These are phyloP conservation scores for Buathra laborator DNA, from an alignment of 2,888 invertebrate genomes.

Conservation along the genomic window DNA sequence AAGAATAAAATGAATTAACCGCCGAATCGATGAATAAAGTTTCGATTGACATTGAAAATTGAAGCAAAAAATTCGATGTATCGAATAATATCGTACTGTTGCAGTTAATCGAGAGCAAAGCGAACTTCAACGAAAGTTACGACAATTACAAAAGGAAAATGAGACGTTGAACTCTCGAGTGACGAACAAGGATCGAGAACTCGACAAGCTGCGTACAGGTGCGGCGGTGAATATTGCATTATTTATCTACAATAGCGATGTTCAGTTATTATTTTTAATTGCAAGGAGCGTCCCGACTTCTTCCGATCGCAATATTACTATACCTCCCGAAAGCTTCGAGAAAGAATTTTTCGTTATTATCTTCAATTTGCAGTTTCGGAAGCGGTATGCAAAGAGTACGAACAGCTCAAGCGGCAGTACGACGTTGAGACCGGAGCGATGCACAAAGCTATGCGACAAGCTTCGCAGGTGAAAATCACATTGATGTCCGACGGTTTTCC, in stretches of 20 bases:
- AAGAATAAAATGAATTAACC: not conserved
- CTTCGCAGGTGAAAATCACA: conserved; percentile 82
- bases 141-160: conserved; percentile 88
- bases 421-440: conserved; percentile 91
- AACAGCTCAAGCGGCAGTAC: conserved; percentile 90
- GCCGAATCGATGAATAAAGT: not conserved
- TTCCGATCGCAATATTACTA: not conserved
- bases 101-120: conserved; percentile 86
- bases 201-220: conserved; percentile 86
- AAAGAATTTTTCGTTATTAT: conserved; percentile 37
- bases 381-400: conserved; percentile 91
- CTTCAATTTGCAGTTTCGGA: conserved; percentile 87
- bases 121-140: conserved; percentile 88
- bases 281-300: conserved; percentile 36
- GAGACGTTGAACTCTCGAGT: conserved; percentile 88
- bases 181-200: conserved; percentile 88
- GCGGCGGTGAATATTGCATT: conserved; percentile 54
- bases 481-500: conserved; percentile 26
- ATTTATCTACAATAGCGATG: not conserved
- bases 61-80: not conserved
- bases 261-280: conserved; percentile 41
- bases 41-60: not conserved
- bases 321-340: not conserved
- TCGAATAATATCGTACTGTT: conserved; percentile 36
- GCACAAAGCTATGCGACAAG: conserved; percentile 91